Evolutionary conservation across 2,797 vertebrate genomes (phyloP).

Genomic region (Poeciliopsis gracilis): DNA sequence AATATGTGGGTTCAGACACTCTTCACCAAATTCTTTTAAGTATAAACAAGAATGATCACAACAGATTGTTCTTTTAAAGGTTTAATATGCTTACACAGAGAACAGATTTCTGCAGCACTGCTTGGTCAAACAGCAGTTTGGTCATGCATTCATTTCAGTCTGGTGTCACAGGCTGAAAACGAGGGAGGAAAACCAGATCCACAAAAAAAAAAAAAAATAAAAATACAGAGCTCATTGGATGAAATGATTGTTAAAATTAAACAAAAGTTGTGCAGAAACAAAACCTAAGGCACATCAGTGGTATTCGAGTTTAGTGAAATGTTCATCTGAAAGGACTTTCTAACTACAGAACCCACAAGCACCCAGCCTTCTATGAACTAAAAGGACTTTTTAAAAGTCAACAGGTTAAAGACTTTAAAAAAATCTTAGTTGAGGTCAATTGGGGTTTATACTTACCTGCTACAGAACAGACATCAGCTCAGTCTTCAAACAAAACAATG

Average conservation of each 20-base stretch:
- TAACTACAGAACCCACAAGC: neutral
- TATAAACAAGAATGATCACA: neutral
- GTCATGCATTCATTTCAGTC: neutral
- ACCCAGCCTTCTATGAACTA: neutral
- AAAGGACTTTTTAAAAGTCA: neutral
- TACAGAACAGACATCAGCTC: neutral
- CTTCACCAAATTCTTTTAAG: neutral
- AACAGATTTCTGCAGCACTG: neutral
- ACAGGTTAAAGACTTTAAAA: neutral
- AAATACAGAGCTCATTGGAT: neutral
- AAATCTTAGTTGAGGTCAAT: neutral
- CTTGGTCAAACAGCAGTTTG: neutral
- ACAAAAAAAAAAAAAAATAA: neutral
- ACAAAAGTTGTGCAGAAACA: neutral
- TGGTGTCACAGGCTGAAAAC: neutral
- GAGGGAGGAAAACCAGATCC: neutral
- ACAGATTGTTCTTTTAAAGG: neutral
- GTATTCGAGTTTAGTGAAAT: neutral
- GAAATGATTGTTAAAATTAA: neutral
- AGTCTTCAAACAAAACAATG: neutral
- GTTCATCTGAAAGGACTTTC: neutral
- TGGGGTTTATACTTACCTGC: neutral
- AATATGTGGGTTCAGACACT: neutral
- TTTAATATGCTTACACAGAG: neutral
- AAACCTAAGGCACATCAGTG: slow-evolving; percentile 9